Evolutionary conservation across 2,113 vertebrate species (phyloP).

Genomic region (Pongo abelii): DNA sequence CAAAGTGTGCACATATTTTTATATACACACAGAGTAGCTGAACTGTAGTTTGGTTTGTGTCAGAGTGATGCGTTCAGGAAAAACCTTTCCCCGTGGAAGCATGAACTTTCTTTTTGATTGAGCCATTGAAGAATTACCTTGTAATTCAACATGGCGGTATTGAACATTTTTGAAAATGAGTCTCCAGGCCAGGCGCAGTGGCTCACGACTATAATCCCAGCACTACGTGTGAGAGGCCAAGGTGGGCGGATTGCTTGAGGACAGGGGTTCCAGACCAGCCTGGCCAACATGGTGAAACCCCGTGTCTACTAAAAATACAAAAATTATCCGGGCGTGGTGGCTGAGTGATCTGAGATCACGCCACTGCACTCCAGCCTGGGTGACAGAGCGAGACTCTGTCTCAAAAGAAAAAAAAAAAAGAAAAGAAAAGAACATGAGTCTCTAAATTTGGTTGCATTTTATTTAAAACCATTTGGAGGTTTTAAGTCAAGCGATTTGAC

Average conservation of each 20-base stretch:
- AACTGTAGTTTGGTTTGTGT: fast-evolving
- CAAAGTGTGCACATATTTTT: fast-evolving
- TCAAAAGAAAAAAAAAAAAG: no score
- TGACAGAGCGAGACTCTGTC: no score
- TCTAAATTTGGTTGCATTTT: background rate
- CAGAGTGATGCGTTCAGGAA: background rate
- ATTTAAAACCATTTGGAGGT: background rate
- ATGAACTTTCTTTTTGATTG: fast-evolving
- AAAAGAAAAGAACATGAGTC: background rate
- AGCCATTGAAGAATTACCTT: fast-evolving
- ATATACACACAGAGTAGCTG: fast-evolving
- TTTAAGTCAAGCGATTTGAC: background rate
- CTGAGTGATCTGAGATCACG: no score
- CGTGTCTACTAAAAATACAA: no score
- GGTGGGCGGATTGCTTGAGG: no score
- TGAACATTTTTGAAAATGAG: background rate
- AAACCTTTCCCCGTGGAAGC: fast-evolving
- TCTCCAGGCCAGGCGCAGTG: background rate
- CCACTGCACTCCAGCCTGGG: no score
- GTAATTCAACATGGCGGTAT: fast-evolving
- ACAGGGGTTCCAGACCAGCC: no score
- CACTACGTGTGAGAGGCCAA: no score
- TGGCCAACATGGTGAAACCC: no score
- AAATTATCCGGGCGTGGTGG: no score
- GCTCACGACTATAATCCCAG: no score